Base-by-base conservation (phyloP, 2,797 vertebrate genomes). In the Chelmon rostratus region DNA sequence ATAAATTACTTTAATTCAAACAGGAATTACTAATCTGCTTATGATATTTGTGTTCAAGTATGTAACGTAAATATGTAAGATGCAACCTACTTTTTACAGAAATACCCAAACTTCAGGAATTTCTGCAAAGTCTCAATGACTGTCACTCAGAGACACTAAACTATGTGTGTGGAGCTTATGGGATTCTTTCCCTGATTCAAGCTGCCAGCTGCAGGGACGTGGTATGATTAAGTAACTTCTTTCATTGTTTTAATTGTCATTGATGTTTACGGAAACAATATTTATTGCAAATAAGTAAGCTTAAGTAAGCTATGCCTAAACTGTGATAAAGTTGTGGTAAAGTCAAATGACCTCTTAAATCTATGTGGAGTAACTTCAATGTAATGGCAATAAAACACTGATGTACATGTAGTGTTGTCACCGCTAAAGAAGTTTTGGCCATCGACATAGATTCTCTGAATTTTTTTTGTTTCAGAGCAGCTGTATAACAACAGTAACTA, bases 101-200 rank as follows among this genome's bases (percentile, higher is more conserved):
- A 86, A 89, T 91, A 59, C 85, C 88, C 0, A 2, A 64, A 0
- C 88, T 92, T 76, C 68, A 73, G 71, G 0, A 21, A 2, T 33
- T 70, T 57, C 62, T 92, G 49, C 21, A 47, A 59, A 13, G 49
- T 2, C 82, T 91, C 31, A 87, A 86, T 50, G 68, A 87, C 65
- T 2, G 0, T 54, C 83, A 84, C 59, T 83, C 83, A 46, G 70
- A 72, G 37, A 83, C 76, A 2, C 31, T 65, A 2, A 85, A 81
- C 58, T 90, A 78, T 76, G 81, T 91, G 6, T 80, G 59, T 53
- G 79, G 86, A 86, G 91, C 85, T 65, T 1, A n/a, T 25, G 88
- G 88, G 61, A 88, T 92, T 71, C 73, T 92, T 2, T 88, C 82
- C 46, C 78, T 91, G 71, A 91, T 92, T 56, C 47, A 89, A 49